Base-by-base conservation (phyloP, 2,113 vertebrate genomes). In the Prolemur simus region DNA sequence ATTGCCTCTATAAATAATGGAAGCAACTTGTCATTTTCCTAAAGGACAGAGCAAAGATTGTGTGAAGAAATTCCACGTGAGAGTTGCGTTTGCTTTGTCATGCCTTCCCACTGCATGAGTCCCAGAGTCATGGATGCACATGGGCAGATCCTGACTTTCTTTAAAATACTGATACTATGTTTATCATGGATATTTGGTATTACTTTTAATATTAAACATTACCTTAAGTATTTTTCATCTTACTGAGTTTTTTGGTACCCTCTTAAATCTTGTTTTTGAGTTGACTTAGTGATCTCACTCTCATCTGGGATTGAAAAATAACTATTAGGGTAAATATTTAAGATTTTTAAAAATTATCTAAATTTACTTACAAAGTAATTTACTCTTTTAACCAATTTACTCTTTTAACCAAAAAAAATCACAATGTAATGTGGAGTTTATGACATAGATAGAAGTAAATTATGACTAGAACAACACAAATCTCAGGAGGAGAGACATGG, bases 51-150 rank as follows among this genome's bases (percentile, higher is more conserved):
- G 52, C 8, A 56, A 45, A 20, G 7, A 17, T 37, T 58, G 13
- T 20, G 18, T 49, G 42, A 25, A n/a, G 11, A 76, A 76, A 17
- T 2, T 17, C 3, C 23, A 45, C 64, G n/a, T 25, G 17, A 47
- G 17, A 56, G 8, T 11, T 3, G 27, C 23, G 6, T 47, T 47
- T 10, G 18, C 5, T 18, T 37, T n/a, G 6, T 18, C 34, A 47
- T 11, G 4, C 2, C 13, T 39, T 1, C 1, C 23, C 14, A 12
- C 23, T 14, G 15, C 20, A 13, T 32, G 9, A 66, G 7, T 42
- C 25, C 25, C 18, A 18, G 25, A 3, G 6, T 47, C 42, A 32
- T 27, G 20, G 18, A 21, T 25, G 11, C 11, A 7, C 42, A 45
- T 20, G 8, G 34, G 23, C 29, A 27, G 8, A 32, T 27, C 2